phyloP scores from a whole-genome alignment of 2,113 vertebrate species.

The Scophthalmus maximus region DNA sequence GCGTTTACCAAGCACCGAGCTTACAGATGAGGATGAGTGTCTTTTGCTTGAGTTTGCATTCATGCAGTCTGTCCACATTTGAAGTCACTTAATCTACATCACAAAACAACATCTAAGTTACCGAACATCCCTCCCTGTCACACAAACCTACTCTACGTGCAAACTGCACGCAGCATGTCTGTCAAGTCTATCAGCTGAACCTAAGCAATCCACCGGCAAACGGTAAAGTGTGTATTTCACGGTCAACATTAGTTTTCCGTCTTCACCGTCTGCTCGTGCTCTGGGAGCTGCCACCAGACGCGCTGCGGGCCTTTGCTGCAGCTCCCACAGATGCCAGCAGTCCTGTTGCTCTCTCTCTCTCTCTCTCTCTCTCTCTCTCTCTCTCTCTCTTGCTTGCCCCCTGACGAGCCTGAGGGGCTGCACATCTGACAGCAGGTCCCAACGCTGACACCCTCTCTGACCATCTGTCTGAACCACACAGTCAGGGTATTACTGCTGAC shows the following conservation, averaged over 20 bases:
- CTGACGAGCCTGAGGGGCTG: conserved; percentile 36
- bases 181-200: background rate
- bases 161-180: conserved; percentile 4
- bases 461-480: conserved; percentile 58
- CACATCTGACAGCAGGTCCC: conserved; percentile 67
- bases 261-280: conserved; percentile 17
- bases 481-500: conserved; percentile 49
- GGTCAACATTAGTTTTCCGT: conserved; percentile 39
- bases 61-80: too few species aligned
- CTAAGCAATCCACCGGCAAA: conserved; percentile 28
- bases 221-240: background rate
- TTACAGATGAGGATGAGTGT: too few species aligned
- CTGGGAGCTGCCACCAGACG: conserved; percentile 40
- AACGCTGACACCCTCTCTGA: conserved; percentile 50
- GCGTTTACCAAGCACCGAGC: too few species aligned
- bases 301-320: conserved; percentile 23
- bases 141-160: too few species aligned
- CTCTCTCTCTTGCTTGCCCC: conserved; percentile 13
- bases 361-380: conserved; percentile 1
- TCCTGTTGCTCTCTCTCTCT: conserved; percentile 21
- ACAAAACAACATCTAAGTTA: too few species aligned
- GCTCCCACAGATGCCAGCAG: conserved; percentile 21
- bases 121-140: too few species aligned
- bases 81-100: too few species aligned
- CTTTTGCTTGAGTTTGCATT: too few species aligned